Evolutionary conservation across 2,113 vertebrate species (phyloP), one percentile per base, ranked within the genome.

Genomic region (Pao palembangensis): DNA sequence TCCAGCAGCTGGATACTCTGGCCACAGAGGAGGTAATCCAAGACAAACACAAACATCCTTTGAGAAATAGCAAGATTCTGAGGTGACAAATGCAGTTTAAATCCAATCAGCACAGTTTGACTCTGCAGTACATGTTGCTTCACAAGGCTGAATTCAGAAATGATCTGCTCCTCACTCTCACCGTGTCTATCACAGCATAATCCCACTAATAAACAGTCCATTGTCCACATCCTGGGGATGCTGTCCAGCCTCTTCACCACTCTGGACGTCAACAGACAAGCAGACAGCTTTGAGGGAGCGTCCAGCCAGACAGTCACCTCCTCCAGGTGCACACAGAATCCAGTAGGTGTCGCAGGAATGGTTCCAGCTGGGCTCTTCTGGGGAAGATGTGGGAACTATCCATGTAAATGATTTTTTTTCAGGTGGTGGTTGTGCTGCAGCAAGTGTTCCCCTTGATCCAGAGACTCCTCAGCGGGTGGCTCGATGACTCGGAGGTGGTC

Each of bases 241-340:
- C 90, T 99, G 57, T 95, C 96, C 85, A 96, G 93, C 76, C 92
- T 99, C 51, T 98, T 99, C 73, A 96, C 94, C 57, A 98, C 95
- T 3, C 83, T 99, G 80, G 96, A 99, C 57, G 87, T 94, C 86
- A 96, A 91, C 56, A 88, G 91, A 73, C 92, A 93, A 0, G 86
- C 91, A 14, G 93, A 95, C 1, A 90, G 93, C 76, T 89, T 84
- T 0, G 94, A 96, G 73, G 91, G 78, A 76, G 76, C 87, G 0
- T 86, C 90, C 70, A 52, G 73, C 28, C 84, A 88, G 57, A 91
- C 91, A 84, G 91, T 87, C 49, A 25, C 91, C 38, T 87, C 91
- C 3, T 80, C 90, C 61, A 90, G 91, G 53, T 83, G 89, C 80
- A 87, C 91, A 67, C 91, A 88, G 69, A 96, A 96, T 77, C 97